Evolutionary conservation across 2,888 invertebrate genomes (phyloP).

Genomic region (Calliopum simillimum): DNA sequence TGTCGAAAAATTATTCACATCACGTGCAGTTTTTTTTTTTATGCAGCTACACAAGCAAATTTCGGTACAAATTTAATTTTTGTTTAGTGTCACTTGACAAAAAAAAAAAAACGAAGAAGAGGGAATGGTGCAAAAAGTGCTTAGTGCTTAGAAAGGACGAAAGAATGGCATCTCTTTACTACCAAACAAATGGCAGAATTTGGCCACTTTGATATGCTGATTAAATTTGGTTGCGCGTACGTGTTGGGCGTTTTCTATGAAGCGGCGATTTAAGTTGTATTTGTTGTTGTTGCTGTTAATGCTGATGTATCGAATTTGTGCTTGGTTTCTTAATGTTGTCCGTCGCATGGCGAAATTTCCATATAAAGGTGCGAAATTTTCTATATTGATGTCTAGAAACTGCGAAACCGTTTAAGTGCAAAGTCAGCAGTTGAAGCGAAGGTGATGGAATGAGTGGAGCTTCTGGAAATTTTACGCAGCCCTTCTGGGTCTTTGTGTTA

Average conservation of each 20-base stretch:
- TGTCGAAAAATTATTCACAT: constrained; percentile 22
- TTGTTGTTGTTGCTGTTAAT: no score
- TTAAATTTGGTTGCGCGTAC: constrained; percentile 32
- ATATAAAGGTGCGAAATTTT: no score
- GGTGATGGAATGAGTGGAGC: no score
- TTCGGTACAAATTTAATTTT: constrained; percentile 34
- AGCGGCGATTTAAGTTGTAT: no score
- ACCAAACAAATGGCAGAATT: constrained; percentile 23
- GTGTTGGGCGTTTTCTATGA: constrained; percentile 25
- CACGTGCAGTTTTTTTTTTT: constrained; percentile 32
- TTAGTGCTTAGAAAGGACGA: not conserved
- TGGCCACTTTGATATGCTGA: constrained; percentile 33
- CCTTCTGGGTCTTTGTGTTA: no score
- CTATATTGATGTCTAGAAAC: no score
- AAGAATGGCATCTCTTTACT: not conserved
- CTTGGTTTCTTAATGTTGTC: no score
- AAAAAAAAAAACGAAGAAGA: not conserved
- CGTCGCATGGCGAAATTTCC: no score
- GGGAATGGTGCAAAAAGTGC: constrained; percentile 12
- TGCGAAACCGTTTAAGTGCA: no score
- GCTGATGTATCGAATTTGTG: no score
- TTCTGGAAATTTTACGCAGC: no score
- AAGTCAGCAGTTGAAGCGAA: no score
- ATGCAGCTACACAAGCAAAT: constrained; percentile 25
- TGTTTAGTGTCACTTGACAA: constrained; percentile 30